These are phyloP conservation scores for Macroramphosus scolopax DNA, from an alignment of 2,797 vertebrate genomes.

Conservation along the genomic window DNA sequence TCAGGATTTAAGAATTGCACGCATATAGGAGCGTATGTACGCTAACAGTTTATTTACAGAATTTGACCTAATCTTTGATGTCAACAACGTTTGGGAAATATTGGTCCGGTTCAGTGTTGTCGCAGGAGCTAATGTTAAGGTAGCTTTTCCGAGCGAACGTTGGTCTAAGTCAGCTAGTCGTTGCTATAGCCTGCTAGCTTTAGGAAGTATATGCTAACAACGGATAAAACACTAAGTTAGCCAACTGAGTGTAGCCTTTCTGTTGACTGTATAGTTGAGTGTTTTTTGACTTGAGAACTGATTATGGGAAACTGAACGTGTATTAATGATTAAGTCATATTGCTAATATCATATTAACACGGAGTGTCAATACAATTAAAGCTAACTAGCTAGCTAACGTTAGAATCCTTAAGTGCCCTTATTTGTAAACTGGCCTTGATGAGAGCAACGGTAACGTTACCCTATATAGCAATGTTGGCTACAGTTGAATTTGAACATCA, in stretches of 20 bases:
- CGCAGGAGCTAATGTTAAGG: constrained; percentile 9
- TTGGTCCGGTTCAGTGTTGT: constrained; percentile 2
- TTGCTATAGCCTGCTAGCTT: constrained; percentile 28
- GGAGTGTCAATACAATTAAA: constrained; percentile 12
- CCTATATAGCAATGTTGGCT: not conserved
- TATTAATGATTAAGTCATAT: not conserved
- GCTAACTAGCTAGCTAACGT: constrained; percentile 47
- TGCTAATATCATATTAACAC: not conserved
- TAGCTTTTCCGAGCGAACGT: constrained; percentile 31
- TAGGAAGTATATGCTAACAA: constrained; percentile 34
- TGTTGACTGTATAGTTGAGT: no score
- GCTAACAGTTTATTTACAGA: not conserved
- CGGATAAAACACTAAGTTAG: constrained; percentile 3
- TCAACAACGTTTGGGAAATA: not conserved
- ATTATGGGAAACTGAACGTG: no score
- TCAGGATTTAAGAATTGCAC: constrained; percentile 40
- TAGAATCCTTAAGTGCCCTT: constrained; percentile 43
- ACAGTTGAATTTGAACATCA: not conserved
- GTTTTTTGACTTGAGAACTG: no score
- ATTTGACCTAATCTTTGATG: not conserved
- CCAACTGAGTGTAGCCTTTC: no score
- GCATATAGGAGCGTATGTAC: not conserved
- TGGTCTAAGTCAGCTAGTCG: constrained; percentile 35
- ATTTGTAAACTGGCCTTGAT: constrained; percentile 23
- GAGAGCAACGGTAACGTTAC: not conserved